Conservation (phyloP, 2,113 vertebrate species). For the Oryzias woworae region DNA sequence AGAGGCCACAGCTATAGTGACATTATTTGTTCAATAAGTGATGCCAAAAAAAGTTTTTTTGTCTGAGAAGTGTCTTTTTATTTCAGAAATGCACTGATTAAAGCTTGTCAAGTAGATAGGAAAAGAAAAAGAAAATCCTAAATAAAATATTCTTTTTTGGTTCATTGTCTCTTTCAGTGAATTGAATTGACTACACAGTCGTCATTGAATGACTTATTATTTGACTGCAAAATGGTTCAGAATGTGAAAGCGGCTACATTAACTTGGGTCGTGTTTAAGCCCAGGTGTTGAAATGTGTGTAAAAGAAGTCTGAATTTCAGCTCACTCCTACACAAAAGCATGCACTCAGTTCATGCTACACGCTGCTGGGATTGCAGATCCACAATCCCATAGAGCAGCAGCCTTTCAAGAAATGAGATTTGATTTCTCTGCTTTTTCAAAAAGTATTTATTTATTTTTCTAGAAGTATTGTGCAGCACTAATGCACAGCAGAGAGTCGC, state of each 20-base stretch:
- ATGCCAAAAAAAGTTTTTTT: constrained; percentile 11
- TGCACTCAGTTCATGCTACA: constrained; percentile 33
- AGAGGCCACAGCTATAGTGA: constrained; percentile 8
- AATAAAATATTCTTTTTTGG: neutral
- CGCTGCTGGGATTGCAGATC: constrained; percentile 13
- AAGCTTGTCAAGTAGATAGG: constrained; percentile 5
- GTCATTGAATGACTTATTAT: neutral
- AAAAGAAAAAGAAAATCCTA: neutral
- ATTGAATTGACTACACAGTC: constrained; percentile 2
- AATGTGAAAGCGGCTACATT: neutral
- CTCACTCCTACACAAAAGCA: constrained; percentile 15
- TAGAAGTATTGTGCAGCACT: constrained; percentile 38
- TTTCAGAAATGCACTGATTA: neutral
- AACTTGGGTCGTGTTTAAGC: constrained; percentile 4
- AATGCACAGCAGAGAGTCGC: constrained; percentile 40
- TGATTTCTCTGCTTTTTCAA: neutral
- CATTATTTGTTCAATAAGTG: constrained; percentile 38
- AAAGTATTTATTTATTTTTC: constrained; percentile 16
- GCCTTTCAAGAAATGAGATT: constrained; percentile 42
- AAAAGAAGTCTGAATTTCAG: constrained; percentile 3
- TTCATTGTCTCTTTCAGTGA: neutral
- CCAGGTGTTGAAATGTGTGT: constrained; percentile 21
- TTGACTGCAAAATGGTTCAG: neutral
- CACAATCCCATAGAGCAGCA: neutral
- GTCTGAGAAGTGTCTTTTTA: neutral